A percentile compares a stretch with the other conserved stretches of the same genome.
Evolutionary conservation across 2,888 invertebrate genomes (phyloP).

Genomic region (Meiosimyza decipiens): DNA sequence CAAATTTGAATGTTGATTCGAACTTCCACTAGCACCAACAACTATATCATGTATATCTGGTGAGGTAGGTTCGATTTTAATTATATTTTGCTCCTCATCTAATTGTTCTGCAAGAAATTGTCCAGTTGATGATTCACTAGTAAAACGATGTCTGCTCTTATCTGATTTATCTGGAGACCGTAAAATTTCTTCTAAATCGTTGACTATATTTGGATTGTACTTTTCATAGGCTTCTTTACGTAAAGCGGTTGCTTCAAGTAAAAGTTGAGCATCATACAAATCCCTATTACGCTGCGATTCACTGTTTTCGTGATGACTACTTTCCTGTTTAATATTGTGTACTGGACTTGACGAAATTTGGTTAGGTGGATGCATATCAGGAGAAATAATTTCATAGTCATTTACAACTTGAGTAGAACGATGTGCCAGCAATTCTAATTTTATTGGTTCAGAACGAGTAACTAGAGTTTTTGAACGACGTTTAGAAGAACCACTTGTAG

Average conservation of each 20-base stretch:
- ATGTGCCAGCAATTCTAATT: slow-evolving; percentile 41
- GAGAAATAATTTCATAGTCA: slow-evolving; percentile 63
- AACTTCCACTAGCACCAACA: slow-evolving; percentile 47
- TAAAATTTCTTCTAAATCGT: slow-evolving; percentile 66
- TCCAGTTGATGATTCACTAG: slow-evolving; percentile 59
- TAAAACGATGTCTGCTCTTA: slow-evolving; percentile 58
- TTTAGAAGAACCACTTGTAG: slow-evolving; percentile 52
- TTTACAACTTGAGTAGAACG: slow-evolving; percentile 46
- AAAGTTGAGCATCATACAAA: slow-evolving; percentile 61
- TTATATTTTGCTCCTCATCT: slow-evolving; percentile 58
- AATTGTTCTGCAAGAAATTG: slow-evolving; percentile 53
- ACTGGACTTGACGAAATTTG: slow-evolving; percentile 62
- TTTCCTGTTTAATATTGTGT: slow-evolving; percentile 57
- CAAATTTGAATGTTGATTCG: slow-evolving; percentile 53
- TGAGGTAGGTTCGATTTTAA: slow-evolving; percentile 60
- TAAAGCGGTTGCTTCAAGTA: slow-evolving; percentile 58
- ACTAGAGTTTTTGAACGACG: slow-evolving; percentile 72
- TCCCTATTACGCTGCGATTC: slow-evolving; percentile 46
- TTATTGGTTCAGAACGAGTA: slow-evolving; percentile 57
- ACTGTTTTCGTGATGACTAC: slow-evolving; percentile 35
- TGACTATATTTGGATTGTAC: slow-evolving; percentile 63
- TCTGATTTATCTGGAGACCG: slow-evolving; percentile 64
- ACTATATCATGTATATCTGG: slow-evolving; percentile 60
- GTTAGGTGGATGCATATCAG: slow-evolving; percentile 59
- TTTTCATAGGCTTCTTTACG: slow-evolving; percentile 62